Evolutionary conservation across 2,888 invertebrate species (phyloP).

Genomic region (Euphydryas editha): DNA sequence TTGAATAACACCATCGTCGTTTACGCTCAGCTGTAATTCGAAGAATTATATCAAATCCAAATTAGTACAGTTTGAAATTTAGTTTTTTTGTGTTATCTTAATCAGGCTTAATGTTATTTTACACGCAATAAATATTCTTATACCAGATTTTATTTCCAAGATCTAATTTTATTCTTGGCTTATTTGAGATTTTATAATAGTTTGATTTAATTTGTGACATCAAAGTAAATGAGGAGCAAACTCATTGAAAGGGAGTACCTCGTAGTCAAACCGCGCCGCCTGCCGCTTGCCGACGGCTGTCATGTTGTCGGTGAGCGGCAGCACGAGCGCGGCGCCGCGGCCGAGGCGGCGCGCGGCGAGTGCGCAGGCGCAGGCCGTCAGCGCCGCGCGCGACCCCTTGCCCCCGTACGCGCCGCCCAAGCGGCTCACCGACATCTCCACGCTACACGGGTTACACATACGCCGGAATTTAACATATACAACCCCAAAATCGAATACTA

Average conservation of each 20-base stretch:
- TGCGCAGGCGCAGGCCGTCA: constrained; percentile 86
- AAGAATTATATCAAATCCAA: not conserved
- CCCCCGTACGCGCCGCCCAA: constrained; percentile 93
- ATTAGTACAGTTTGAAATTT: too few species aligned
- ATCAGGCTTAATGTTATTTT: too few species aligned
- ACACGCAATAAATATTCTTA: too few species aligned
- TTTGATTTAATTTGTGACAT: too few species aligned
- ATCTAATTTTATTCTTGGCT: too few species aligned
- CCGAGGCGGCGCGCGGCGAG: constrained; percentile 85
- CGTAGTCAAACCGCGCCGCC: constrained; percentile 78
- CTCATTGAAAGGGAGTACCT: too few species aligned
- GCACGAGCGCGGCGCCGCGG: constrained; percentile 84
- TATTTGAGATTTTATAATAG: too few species aligned
- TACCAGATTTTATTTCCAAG: too few species aligned
- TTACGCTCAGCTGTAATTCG: constrained; percentile 76
- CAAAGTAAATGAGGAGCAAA: too few species aligned
- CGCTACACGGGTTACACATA: constrained; percentile 43
- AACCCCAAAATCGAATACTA: too few species aligned
- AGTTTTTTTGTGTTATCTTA: too few species aligned
- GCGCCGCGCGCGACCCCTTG: constrained; percentile 87
- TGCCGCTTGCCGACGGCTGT: constrained; percentile 82
- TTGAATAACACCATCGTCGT: constrained; percentile 82
- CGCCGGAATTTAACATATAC: too few species aligned
- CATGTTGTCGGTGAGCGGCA: constrained; percentile 88
- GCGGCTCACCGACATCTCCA: constrained; percentile 88